A percentile compares a stretch with the other conserved stretches of the same genome.
phyloP scores from a whole-genome alignment of 2,888 invertebrate species.

The Pristionchus japonicus region DNA sequence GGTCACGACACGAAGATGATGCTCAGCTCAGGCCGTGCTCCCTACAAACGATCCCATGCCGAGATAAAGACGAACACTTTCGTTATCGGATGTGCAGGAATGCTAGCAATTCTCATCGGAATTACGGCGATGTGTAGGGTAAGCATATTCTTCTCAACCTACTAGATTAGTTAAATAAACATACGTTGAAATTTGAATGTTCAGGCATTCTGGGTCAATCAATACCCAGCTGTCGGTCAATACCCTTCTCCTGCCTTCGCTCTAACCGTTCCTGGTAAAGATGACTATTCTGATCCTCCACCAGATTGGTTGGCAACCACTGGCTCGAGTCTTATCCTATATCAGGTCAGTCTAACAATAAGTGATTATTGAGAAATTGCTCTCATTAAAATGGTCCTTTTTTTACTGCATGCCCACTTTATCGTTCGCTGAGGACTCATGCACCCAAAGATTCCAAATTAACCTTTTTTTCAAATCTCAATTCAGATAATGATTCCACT shows the following conservation, averaged over 20 bases:
- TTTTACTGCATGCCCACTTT: no score
- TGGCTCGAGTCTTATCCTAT: constrained; percentile 10
- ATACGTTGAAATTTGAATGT: no score
- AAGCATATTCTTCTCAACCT: not conserved
- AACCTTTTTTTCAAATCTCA: not conserved
- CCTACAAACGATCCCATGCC: constrained; percentile 30
- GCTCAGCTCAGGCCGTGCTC: constrained; percentile 41
- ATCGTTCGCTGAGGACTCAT: no score
- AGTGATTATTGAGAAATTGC: no score
- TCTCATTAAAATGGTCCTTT: no score
- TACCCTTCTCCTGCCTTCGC: not conserved
- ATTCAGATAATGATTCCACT: constrained; percentile 85
- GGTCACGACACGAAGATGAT: constrained; percentile 47
- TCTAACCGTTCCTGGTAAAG: not conserved
- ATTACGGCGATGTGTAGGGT: constrained; percentile 7
- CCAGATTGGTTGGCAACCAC: constrained; percentile 29
- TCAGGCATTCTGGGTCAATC: constrained; percentile 1
- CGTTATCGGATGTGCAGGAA: constrained; percentile 12
- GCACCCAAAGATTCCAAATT: no score
- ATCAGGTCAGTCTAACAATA: constrained; percentile 11
- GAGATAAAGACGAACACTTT: constrained; percentile 35
- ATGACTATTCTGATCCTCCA: not conserved
- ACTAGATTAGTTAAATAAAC: no score
- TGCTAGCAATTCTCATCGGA: constrained; percentile 9
- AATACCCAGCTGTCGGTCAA: not conserved